Conservation (phyloP, 2,797 vertebrate species). For the Tapirus indicus region DNA sequence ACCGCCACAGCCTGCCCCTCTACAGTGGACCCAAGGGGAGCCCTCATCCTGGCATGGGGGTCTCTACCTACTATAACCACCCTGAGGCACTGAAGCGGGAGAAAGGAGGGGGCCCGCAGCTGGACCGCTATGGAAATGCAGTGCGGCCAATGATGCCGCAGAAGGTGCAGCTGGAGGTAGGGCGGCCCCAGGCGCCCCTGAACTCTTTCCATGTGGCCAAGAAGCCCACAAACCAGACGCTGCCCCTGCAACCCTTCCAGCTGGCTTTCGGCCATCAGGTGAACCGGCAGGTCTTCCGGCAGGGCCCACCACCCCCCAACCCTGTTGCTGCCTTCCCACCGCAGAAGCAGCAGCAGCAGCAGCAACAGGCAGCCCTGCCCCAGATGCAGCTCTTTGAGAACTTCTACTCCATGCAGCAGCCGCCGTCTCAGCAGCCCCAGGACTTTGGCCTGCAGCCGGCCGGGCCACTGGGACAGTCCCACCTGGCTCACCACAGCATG, state of each 20-base stretch:
- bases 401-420: slow-evolving; percentile 91
- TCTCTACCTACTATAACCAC: slow-evolving; percentile 87
- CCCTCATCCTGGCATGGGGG: slow-evolving; percentile 84
- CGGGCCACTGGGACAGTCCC: slow-evolving; percentile 86
- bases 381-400: slow-evolving; percentile 91
- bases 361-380: slow-evolving; percentile 85
- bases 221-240: slow-evolving; percentile 92
- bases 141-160: slow-evolving; percentile 90
- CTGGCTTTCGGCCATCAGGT: slow-evolving; percentile 96
- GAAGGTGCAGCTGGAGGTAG: slow-evolving; percentile 89
- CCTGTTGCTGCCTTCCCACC: slow-evolving; percentile 89
- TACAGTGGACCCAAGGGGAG: slow-evolving; percentile 90
- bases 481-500: slow-evolving; percentile 88
- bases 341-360: slow-evolving; percentile 88
- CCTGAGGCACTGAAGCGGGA: slow-evolving; percentile 91
- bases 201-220: slow-evolving; percentile 91
- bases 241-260: slow-evolving; percentile 96
- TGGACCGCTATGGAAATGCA: slow-evolving; percentile 88
- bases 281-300: slow-evolving; percentile 95
- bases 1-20: slow-evolving; percentile 90
- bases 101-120: slow-evolving; percentile 89
- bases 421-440: slow-evolving; percentile 85
- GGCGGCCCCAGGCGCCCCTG: slow-evolving; percentile 90
- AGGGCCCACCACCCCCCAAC: slow-evolving; percentile 92
- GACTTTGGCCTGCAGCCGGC: slow-evolving; percentile 87